Conservation (phyloP, 2,888 invertebrate species). For the Melieria crassipennis region DNA sequence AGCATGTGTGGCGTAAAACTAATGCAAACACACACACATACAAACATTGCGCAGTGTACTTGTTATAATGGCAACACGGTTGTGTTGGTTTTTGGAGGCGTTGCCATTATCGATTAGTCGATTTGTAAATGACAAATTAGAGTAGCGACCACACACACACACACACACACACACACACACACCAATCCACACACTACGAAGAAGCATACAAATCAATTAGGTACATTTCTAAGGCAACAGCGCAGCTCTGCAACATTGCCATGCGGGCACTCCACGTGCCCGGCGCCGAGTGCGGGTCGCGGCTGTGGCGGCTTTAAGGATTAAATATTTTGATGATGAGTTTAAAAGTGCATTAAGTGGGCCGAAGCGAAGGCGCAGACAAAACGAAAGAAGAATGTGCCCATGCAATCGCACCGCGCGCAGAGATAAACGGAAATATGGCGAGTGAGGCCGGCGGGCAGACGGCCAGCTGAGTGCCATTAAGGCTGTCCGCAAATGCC, state of each 20-base stretch:
- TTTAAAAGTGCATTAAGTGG: no score
- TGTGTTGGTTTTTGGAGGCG: not conserved
- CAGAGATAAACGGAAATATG: no score
- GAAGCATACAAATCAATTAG: constrained; percentile 2
- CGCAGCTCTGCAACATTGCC: no score
- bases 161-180: not conserved
- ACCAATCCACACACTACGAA: no score
- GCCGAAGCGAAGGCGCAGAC: not conserved
- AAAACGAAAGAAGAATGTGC: not conserved
- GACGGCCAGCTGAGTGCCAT: no score
- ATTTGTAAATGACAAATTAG: not conserved
- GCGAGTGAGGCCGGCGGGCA: no score
- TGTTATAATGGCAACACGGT: not conserved
- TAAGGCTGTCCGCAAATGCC: no score
- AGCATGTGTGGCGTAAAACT: not conserved
- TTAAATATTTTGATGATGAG: no score
- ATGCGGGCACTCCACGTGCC: no score
- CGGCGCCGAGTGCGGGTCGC: not conserved
- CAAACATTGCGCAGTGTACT: not conserved
- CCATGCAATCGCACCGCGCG: no score
- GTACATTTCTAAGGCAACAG: not conserved
- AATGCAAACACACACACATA: constrained; percentile 4
- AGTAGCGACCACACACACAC: not conserved
- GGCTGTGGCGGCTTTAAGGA: no score
- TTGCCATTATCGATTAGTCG: not conserved